Percentiles rank a stretch among this genome's conserved stretches.
These are phyloP conservation scores for Euleptes europaea DNA, from an alignment of 2,113 vertebrate genomes.

Conservation along the genomic window DNA sequence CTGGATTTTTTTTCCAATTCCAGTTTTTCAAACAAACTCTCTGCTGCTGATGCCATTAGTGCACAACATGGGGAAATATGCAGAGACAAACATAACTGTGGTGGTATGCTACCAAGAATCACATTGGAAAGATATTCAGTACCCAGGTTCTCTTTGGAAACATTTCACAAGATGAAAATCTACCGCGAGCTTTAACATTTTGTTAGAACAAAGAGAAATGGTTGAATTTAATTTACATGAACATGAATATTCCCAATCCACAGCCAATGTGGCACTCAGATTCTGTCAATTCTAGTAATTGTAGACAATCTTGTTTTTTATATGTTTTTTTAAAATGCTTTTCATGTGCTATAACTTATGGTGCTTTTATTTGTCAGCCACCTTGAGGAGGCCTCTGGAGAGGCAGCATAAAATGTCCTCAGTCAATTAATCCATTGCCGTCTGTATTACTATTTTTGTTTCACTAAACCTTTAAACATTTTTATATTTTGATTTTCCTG, in stretches of 20 bases:
- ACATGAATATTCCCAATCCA: not conserved
- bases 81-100: not conserved
- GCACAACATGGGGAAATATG: not conserved
- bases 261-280: not conserved
- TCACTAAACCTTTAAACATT: not conserved
- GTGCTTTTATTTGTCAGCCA: too few species aligned
- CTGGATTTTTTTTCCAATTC: conserved; percentile 14
- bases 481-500: not conserved
- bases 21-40: conserved; percentile 22
- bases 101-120: not conserved
- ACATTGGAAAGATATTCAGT: not conserved
- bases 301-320: too few species aligned
- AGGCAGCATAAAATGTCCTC: too few species aligned
- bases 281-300: not conserved
- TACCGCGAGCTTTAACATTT: too few species aligned
- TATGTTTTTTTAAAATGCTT: too few species aligned
- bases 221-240: not conserved
- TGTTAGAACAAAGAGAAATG: too few species aligned
- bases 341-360: too few species aligned
- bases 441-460: not conserved
- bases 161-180: not conserved
- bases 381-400: too few species aligned
- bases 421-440: not conserved
- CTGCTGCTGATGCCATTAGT: not conserved
- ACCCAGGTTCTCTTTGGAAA: not conserved